These are phyloP conservation scores for Misgurnus anguillicaudatus DNA, from an alignment of 2,113 vertebrate genomes.

Conservation along the genomic window DNA sequence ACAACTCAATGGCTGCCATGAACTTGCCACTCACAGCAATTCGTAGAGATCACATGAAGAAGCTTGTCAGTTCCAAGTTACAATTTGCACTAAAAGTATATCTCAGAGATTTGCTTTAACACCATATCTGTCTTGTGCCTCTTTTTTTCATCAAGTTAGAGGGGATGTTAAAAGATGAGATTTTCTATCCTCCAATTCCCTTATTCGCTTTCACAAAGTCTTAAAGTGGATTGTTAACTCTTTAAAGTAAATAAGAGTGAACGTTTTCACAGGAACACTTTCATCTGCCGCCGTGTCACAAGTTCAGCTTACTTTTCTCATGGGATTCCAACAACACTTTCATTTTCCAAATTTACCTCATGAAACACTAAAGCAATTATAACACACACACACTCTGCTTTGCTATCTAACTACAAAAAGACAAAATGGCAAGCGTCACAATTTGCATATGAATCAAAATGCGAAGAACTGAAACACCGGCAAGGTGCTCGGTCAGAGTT, in stretches of 20 bases:
- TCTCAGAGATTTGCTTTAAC: constrained; percentile 73
- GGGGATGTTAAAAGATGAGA: constrained; percentile 41
- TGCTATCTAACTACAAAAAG: constrained; percentile 33
- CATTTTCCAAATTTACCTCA: constrained; percentile 39
- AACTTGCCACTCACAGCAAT: constrained; percentile 61
- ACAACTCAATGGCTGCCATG: constrained; percentile 61
- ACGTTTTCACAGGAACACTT: constrained; percentile 15
- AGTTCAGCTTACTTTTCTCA: constrained; percentile 35
- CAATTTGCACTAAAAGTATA: constrained; percentile 70
- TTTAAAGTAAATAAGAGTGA: constrained; percentile 15
- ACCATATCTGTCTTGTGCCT: constrained; percentile 63
- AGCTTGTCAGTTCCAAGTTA: constrained; percentile 65
- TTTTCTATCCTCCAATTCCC: constrained; percentile 54
- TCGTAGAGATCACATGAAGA: constrained; percentile 64
- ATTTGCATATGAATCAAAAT: constrained; percentile 45
- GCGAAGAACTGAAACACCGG: constrained; percentile 14
- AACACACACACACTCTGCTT: constrained; percentile 7
- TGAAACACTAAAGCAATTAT: constrained; percentile 44
- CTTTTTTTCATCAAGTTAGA: constrained; percentile 54
- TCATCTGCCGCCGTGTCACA: constrained; percentile 1
- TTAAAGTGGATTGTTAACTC: constrained; percentile 61
- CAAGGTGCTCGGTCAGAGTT: constrained; percentile 19
- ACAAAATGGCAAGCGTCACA: constrained; percentile 14
- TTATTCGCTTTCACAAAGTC: constrained; percentile 62
- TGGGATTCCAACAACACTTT: constrained; percentile 29